A percentile compares a stretch with the other conserved stretches of the same genome.
These are phyloP conservation scores for Onychostruthus taczanowskii DNA, from an alignment of 2,113 vertebrate genomes.

Conservation along the genomic window DNA sequence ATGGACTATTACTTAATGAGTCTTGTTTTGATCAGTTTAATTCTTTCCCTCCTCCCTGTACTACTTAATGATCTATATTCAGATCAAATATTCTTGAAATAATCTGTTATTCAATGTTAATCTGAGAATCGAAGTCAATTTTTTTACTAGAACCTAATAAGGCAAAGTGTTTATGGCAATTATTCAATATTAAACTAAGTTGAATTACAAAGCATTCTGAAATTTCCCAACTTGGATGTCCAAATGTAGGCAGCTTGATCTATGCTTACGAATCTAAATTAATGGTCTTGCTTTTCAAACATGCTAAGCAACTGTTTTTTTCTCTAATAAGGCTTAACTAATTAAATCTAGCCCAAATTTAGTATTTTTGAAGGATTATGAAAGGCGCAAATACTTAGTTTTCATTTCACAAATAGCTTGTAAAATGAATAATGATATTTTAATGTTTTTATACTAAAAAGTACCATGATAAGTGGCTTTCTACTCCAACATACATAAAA, in stretches of 20 bases:
- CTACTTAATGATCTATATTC: not conserved
- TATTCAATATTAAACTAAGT: not conserved
- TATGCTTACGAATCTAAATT: not conserved
- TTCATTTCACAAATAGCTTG: not conserved
- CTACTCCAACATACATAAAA: conserved; percentile 28
- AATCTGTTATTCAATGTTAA: not conserved
- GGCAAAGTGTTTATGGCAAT: not conserved
- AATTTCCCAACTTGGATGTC: not conserved
- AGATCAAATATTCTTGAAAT: not conserved
- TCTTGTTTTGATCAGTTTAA: not conserved
- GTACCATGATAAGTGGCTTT: not conserved
- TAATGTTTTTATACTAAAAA: not conserved
- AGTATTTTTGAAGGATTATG: not conserved
- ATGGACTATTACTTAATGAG: not conserved
- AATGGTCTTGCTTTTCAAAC: not conserved
- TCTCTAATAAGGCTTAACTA: not conserved
- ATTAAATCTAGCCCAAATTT: not conserved
- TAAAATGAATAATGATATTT: not conserved
- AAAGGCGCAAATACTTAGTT: not conserved
- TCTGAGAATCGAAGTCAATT: not conserved
- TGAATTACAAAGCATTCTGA: not conserved
- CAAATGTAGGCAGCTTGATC: not conserved
- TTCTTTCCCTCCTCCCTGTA: not conserved
- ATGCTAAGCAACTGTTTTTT: not conserved
- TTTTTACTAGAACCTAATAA: not conserved